A percentile compares a stretch with the other conserved stretches of the same genome.
phyloP scores from a whole-genome alignment of 2,113 vertebrate species.

The Anser brachyrhynchus region DNA sequence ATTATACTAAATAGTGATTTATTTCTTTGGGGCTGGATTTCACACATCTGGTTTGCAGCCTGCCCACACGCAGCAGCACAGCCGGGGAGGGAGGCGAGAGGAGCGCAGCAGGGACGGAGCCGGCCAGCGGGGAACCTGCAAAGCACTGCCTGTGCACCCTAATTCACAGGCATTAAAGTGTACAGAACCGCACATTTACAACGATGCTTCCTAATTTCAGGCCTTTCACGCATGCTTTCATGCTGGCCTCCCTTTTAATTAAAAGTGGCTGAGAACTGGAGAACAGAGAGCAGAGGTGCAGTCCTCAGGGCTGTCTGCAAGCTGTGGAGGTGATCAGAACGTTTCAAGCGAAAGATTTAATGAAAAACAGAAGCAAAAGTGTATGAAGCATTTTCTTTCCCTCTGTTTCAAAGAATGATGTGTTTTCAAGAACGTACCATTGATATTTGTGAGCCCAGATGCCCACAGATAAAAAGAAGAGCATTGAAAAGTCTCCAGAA shows the following conservation, averaged over 20 bases:
- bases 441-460: neutral
- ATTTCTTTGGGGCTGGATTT: neutral
- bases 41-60: neutral
- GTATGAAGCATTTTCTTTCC: neutral
- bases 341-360: neutral
- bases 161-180: accelerated
- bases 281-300: neutral
- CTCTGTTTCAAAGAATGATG: neutral
- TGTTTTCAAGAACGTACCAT: accelerated
- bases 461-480: neutral
- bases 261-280: neutral
- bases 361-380: neutral
- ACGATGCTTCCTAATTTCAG: accelerated
- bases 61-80: neutral
- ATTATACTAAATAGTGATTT: neutral
- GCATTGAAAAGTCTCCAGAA: neutral
- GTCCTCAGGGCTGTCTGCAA: neutral
- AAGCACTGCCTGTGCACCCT: neutral
- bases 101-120: too few relatives aligned
- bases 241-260: neutral
- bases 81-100: too few relatives aligned
- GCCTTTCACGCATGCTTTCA: neutral
- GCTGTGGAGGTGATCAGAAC: neutral
- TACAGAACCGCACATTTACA: accelerated
- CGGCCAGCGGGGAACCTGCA: too few relatives aligned